These are phyloP conservation scores for Glyptemys insculpta DNA, from an alignment of 2,797 vertebrate genomes.

Conservation along the genomic window DNA sequence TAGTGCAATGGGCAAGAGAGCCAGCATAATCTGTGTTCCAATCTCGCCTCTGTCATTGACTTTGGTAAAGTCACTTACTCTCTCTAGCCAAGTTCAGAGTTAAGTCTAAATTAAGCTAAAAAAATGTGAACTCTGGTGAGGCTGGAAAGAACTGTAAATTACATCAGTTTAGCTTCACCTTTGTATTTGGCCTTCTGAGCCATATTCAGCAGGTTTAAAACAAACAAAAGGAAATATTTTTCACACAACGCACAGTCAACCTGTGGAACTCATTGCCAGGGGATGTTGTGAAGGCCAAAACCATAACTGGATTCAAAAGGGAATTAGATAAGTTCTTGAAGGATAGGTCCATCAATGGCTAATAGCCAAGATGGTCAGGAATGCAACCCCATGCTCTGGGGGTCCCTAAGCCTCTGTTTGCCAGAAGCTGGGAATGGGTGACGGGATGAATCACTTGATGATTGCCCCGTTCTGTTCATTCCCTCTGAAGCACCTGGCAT, in stretches of 20 bases:
- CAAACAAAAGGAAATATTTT: background rate
- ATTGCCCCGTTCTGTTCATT: background rate
- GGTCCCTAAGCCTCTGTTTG: background rate
- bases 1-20: background rate
- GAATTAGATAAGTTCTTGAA: background rate
- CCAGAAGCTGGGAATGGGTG: background rate
- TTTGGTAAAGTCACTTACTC: background rate
- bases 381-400: background rate
- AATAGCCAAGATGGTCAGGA: background rate
- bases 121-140: background rate
- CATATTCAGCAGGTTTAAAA: background rate
- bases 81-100: background rate
- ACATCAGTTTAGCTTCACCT: background rate
- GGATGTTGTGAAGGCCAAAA: background rate
- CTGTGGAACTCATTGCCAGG: background rate
- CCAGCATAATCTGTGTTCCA: background rate
- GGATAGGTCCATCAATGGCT: background rate
- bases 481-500: background rate
- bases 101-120: background rate
- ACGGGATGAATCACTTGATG: background rate
- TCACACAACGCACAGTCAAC: background rate
- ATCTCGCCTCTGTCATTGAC: background rate
- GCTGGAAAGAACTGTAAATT: background rate
- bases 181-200: background rate
- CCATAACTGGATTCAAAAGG: background rate